Evolutionary conservation across 2,113 vertebrate species (phyloP), one percentile per base, ranked within the genome.

Genomic region (Chauna torquata): DNA sequence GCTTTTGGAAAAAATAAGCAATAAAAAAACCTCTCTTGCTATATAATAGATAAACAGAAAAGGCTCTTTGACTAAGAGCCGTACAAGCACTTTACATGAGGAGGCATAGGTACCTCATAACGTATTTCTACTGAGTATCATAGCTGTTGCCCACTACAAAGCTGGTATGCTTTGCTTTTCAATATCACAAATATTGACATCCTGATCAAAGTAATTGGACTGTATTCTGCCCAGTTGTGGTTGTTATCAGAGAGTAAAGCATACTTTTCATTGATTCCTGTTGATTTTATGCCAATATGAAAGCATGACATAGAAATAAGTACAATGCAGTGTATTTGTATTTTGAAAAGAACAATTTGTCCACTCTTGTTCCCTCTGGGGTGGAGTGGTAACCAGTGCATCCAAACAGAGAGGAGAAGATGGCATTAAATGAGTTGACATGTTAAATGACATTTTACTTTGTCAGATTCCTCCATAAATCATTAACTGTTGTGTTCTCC

Each of bases 181-280:
- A 45, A 5, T 80, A 82, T 87, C 68, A 52, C 78, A 94, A 80
- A 80, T 85, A 80, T 54, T 96, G 93, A 88, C 54, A 49, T 54
- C 71, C 68, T 93, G 78, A 88, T 94, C 62, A 93, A 88, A 96
- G n/a, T 80, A 94, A 90, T 61, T 76, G 90, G 55, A 80, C 50
- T 50, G n/a, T 49, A 70, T 94, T 90, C 82, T 85, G 90, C 75
- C 71, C 6, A 40, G 38, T 68, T 88, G 64, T 86, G 83, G 23
- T 54, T 88, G 65, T 77, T 90, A 49, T 16, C 38, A 75, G 69
- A 88, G 55, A 75, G n/a, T 54, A 82, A 81, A 92, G 23, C 28
- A 32, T 71, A 12, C 11, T 88, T 92, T 50, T 78, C 47, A 71
- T 89, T 71, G 69, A 86, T 94, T 88, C 47, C 86, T 92, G 55